Conservation (phyloP, 2,113 vertebrate genomes). For the Campylomormyrus numenius region DNA sequence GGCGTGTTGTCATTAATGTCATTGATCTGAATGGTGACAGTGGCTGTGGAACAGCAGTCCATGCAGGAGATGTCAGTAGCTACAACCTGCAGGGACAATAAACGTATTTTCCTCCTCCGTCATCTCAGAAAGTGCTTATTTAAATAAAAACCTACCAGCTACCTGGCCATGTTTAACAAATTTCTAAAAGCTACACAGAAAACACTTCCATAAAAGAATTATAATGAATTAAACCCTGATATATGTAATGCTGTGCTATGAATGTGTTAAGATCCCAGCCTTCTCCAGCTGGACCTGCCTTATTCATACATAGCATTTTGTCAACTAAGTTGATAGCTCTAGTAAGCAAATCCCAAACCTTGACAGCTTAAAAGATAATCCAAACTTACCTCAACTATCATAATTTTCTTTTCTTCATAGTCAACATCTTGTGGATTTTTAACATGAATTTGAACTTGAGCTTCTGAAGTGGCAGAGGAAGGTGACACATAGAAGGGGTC, state of each 20-base stretch:
- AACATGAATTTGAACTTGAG: constrained; percentile 66
- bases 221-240: background rate
- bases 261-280: background rate
- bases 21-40: constrained; percentile 67
- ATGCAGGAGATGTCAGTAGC: constrained; percentile 55
- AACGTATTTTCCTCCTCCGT: background rate
- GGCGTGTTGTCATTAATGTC: constrained; percentile 83
- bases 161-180: background rate
- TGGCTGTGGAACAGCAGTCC: constrained; percentile 51
- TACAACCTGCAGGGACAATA: constrained; percentile 60
- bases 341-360: background rate
- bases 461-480: constrained; percentile 24
- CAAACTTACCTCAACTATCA: constrained; percentile 66
- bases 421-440: constrained; percentile 58
- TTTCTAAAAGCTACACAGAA: background rate
- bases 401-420: constrained; percentile 61
- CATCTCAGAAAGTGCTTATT: background rate
- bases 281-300: background rate
- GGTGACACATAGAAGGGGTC: constrained; percentile 69
- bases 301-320: background rate
- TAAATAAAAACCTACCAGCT: background rate
- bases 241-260: background rate
- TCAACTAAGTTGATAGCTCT: background rate
- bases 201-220: background rate
- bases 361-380: background rate